A percentile compares a stretch with the other conserved stretches of the same genome.
These are phyloP conservation scores for Furcula furcula DNA, from an alignment of 2,888 invertebrate genomes.

Conservation along the genomic window DNA sequence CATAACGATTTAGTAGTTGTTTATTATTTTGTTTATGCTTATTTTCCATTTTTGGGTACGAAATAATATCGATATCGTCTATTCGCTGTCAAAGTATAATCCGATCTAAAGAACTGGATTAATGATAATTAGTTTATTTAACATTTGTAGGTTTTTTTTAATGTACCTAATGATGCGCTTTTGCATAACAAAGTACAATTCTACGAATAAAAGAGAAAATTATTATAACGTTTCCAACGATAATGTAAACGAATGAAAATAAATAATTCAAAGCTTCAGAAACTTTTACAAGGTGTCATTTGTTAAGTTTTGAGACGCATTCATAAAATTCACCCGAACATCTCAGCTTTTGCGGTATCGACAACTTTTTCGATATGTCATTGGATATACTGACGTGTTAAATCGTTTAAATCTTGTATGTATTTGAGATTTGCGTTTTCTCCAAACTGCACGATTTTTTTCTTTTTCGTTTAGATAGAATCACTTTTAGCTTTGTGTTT, in stretches of 20 bases:
- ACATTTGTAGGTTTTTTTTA: no score
- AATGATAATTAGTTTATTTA: no score
- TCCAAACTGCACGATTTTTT: constrained; percentile 2
- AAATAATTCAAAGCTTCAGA: constrained; percentile 41
- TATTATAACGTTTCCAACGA: constrained; percentile 34
- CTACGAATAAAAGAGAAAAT: constrained; percentile 24
- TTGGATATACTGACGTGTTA: constrained; percentile 36
- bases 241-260: constrained; percentile 33
- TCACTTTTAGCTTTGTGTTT: no score
- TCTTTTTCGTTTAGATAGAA: no score
- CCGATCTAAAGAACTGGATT: no score
- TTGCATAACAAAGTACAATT: constrained; percentile 10
- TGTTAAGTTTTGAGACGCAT: constrained; percentile 40
- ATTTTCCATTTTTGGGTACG: no score
- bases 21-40: no score
- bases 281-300: constrained; percentile 46
- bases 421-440: constrained; percentile 13
- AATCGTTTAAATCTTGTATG: constrained; percentile 20
- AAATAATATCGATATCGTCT: no score
- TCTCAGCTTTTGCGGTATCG: constrained; percentile 31
- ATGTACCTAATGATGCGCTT: no score
- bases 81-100: no score
- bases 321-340: constrained; percentile 36
- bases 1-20: no score
- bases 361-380: constrained; percentile 50